Evolutionary conservation across 2,113 vertebrate species (phyloP).

Genomic region (Chamaea fasciata): DNA sequence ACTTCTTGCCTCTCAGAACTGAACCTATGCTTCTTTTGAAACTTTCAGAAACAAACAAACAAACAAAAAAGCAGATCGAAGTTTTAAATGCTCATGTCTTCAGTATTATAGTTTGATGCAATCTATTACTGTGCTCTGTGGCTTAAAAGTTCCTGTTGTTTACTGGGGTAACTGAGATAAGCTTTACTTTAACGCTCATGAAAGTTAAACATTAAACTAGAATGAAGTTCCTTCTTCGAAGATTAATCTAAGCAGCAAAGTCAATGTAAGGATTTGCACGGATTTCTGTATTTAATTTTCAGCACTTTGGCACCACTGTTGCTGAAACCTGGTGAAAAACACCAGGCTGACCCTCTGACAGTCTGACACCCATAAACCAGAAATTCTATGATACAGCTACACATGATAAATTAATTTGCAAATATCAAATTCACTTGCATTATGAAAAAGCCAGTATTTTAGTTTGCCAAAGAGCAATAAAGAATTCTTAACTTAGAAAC

Average conservation of each 20-base stretch:
- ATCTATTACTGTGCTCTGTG: background rate
- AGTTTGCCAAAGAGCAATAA: background rate
- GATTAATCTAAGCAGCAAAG: background rate
- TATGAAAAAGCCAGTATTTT: background rate
- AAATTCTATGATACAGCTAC: background rate
- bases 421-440: background rate
- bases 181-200: background rate
- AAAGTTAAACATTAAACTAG: background rate
- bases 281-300: background rate
- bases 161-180: background rate
- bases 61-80: background rate
- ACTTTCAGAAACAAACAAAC: background rate
- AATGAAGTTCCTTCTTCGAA: background rate
- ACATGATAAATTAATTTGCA: background rate
- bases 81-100: constrained; percentile 5
- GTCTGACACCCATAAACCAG: background rate
- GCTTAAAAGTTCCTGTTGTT: background rate
- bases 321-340: background rate
- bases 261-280: background rate
- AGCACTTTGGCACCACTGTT: background rate
- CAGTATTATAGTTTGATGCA: background rate
- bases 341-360: background rate
- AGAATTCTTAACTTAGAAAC: background rate
- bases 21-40: background rate
- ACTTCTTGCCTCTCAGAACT: background rate